phyloP scores from a whole-genome alignment of 2,797 vertebrate species.

The Typhlichthys eigenmanni region DNA sequence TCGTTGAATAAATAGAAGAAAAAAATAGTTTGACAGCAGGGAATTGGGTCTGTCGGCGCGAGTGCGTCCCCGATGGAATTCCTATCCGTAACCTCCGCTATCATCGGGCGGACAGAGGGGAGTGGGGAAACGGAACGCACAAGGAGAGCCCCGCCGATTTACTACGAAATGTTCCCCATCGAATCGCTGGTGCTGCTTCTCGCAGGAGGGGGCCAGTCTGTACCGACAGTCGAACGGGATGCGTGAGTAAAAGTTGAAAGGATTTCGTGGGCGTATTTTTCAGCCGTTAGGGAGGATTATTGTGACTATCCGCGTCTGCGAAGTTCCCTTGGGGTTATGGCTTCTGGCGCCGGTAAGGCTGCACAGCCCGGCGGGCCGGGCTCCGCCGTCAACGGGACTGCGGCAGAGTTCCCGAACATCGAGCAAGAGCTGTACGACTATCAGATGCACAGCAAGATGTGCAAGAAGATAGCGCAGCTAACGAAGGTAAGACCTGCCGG shows the following conservation, averaged over 20 bases:
- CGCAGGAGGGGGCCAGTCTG: slow-evolving; percentile 36
- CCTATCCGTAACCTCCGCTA: slow-evolving; percentile 69
- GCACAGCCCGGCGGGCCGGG: slow-evolving; percentile 74
- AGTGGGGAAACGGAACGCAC: slow-evolving; percentile 57
- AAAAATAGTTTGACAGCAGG: slow-evolving; percentile 51
- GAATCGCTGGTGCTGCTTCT: slow-evolving; percentile 48
- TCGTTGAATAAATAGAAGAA: slow-evolving; percentile 30
- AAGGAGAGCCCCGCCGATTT: slow-evolving; percentile 64
- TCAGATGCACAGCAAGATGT: slow-evolving; percentile 93
- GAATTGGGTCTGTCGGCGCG: slow-evolving; percentile 55
- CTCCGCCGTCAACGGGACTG: slow-evolving; percentile 79
- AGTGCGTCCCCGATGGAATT: slow-evolving; percentile 78
- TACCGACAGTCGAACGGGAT: slow-evolving; percentile 53
- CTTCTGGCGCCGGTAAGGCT: slow-evolving; percentile 85
- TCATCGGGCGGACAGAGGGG: slow-evolving; percentile 64
- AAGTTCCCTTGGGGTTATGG: slow-evolving; percentile 79
- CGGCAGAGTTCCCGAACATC: slow-evolving; percentile 72
- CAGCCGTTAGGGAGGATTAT: slow-evolving; percentile 48
- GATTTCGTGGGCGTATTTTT: slow-evolving; percentile 52
- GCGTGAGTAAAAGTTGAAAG: slow-evolving; percentile 56
- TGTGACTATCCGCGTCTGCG: slow-evolving; percentile 55
- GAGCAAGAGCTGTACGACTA: slow-evolving; percentile 79
- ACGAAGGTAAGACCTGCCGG: slow-evolving; percentile 86
- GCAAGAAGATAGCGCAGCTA: slow-evolving; percentile 98
- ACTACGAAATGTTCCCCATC: slow-evolving; percentile 53